Percentiles rank a stretch among this genome's conserved stretches.
phyloP scores from a whole-genome alignment of 2,797 vertebrate species.

The Philypnodon macrostomus region DNA sequence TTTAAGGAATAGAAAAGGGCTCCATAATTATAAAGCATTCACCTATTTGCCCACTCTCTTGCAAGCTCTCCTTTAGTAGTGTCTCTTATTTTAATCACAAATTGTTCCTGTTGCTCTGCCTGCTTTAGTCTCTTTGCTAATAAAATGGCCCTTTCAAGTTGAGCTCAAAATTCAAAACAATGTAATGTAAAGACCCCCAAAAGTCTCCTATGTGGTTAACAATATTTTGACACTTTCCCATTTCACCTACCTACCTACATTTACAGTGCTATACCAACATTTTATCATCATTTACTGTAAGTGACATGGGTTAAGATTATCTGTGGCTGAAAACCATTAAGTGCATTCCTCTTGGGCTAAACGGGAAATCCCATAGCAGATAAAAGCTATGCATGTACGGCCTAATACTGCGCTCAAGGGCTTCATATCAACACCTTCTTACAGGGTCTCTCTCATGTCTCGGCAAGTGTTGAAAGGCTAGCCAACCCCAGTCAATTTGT shows the following conservation, averaged over 20 bases:
- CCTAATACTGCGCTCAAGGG: conserved; percentile 16
- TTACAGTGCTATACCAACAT: conserved; percentile 8
- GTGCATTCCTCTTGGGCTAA: conserved; percentile 40
- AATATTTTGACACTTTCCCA: background rate
- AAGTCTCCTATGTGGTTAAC: no score
- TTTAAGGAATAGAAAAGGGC: no score
- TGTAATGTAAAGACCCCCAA: background rate
- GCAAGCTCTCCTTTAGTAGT: no score
- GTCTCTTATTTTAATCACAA: no score
- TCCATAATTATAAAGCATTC: no score
- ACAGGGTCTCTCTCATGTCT: conserved; percentile 47
- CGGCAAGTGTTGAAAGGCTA: conserved; percentile 49
- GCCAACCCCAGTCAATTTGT: conserved; percentile 17
- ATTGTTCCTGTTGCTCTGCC: background rate
- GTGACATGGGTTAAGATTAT: conserved; percentile 41
- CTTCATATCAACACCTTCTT: conserved; percentile 62
- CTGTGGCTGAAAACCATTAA: conserved; percentile 54
- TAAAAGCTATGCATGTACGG: conserved; percentile 6
- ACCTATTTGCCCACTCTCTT: no score
- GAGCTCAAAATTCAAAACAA: background rate
- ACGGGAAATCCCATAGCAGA: conserved; percentile 46
- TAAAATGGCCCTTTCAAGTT: no score
- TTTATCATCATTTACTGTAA: conserved; percentile 14
- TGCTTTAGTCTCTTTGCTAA: background rate
- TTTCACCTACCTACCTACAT: background rate